Percentiles rank a stretch among this genome's conserved stretches.
Conservation (phyloP, 2,888 invertebrate genomes). For the Hyposoter dolosus region DNA sequence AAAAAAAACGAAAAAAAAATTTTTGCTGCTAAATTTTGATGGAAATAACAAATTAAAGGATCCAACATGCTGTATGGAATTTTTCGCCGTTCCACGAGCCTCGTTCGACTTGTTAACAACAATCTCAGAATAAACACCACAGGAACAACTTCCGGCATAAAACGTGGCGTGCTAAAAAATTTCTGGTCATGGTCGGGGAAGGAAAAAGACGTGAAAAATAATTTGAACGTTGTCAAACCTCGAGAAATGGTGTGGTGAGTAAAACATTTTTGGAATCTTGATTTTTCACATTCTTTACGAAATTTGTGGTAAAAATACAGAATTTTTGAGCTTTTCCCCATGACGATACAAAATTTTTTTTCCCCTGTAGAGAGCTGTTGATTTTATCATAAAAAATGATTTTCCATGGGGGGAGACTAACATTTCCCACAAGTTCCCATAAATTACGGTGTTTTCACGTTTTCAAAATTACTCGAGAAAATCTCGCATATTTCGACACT, state of each 20-base stretch:
- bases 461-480: too few species aligned
- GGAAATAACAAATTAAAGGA: background rate
- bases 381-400: too few species aligned
- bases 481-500: too few species aligned
- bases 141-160: background rate
- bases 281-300: background rate
- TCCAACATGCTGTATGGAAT: conserved; percentile 5
- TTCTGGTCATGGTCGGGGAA: conserved; percentile 55
- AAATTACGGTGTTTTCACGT: too few species aligned
- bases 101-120: background rate
- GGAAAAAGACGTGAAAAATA: conserved; percentile 44
- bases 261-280: background rate
- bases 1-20: background rate
- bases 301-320: too few species aligned
- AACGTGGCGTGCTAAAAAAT: background rate
- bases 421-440: too few species aligned
- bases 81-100: background rate
- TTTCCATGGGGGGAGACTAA: too few species aligned
- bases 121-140: background rate
- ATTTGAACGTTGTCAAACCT: conserved; percentile 62
- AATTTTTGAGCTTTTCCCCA: too few species aligned
- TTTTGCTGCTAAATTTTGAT: background rate
- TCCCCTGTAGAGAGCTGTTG: too few species aligned
- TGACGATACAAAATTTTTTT: too few species aligned
- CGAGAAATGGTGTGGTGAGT: conserved; percentile 63